Evolutionary conservation across 1,140 invertebrate species (phyloP), one percentile per base, ranked within the genome.

Genomic region (Trachymyrmex cornetzi): DNA sequence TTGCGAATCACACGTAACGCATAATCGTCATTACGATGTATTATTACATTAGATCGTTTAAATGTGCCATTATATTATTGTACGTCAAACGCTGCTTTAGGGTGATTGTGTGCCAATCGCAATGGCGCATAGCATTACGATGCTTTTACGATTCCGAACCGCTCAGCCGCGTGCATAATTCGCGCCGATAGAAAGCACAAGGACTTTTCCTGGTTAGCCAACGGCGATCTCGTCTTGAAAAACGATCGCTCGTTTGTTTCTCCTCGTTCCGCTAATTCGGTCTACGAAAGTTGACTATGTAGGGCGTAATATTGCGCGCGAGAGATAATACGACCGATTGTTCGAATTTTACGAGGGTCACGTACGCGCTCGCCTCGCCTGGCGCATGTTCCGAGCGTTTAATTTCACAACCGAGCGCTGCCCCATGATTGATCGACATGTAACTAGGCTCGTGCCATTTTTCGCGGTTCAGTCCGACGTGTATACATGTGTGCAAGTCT

Each of bases 311-410:
- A 53, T 44, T 34, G 11, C 9, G 80, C 53, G 53, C 57, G 53
- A 57, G 63, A 79, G 30, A 74, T 88, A 88, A 89, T 79, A 81
- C 77, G 82, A 86, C 69, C 38, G 77, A 88, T 88, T 89, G 88
- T 88, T 88, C 48, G 87, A 87, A 82, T 84, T 87, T 87, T 66
- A 84, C 85, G 84, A 79, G 77, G 71, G 30, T 87, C 86, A 71
- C 38, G 38, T 84, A 84, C 55, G 38, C 80, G 69, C 27, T 74
- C 53, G 53, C 66, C 22, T 61, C 24, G 55, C 38, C 67, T 24
- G 22, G 34, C 44, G 61, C 50, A 57, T 55, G 67, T 87, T 27
- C 19, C 77, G 69, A 72, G 34, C n/a, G 67, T 57, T 59, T n/a
- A 50, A 55, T 71, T 75, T 86, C 57, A 63, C 82, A 87, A 87